Evolutionary conservation across 2,888 invertebrate genomes (phyloP).

Genomic region (Perithous albicinctus): DNA sequence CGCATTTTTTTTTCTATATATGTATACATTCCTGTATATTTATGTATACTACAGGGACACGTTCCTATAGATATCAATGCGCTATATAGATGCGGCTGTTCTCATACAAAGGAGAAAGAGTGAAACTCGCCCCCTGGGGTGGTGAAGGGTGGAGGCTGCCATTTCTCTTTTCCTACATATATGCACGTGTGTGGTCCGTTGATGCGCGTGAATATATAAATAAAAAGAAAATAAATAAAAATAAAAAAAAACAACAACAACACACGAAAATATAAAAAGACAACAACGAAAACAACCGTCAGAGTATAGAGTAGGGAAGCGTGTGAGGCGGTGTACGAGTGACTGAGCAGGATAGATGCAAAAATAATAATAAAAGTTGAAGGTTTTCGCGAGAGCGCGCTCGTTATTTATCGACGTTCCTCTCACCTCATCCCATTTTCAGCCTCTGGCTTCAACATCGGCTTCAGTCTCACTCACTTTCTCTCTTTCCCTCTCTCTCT

Average conservation of each 20-base stretch:
- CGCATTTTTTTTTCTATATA: slow-evolving; percentile 40
- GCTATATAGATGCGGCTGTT: slow-evolving; percentile 13
- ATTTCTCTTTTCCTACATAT: slow-evolving; percentile 31
- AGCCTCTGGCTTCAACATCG: slow-evolving; percentile 23
- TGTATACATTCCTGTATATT: slow-evolving; percentile 21
- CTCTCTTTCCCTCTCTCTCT: background rate
- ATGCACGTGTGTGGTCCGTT: slow-evolving; percentile 23
- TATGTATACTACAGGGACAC: slow-evolving; percentile 14
- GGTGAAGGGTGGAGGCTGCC: slow-evolving; percentile 8
- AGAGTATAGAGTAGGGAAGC: slow-evolving; percentile 15
- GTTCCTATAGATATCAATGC: slow-evolving; percentile 18
- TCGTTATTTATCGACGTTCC: slow-evolving; percentile 79
- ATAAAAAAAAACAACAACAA: background rate
- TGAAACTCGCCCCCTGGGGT: slow-evolving; percentile 7
- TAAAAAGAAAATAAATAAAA: slow-evolving; percentile 20
- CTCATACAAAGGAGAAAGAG: slow-evolving; percentile 38
- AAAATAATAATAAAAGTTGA: slow-evolving; percentile 74
- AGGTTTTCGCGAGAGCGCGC: slow-evolving; percentile 72
- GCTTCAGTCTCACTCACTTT: slow-evolving; percentile 19
- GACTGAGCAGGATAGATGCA: slow-evolving; percentile 24
- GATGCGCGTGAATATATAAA: slow-evolving; percentile 33
- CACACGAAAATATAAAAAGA: slow-evolving; percentile 18
- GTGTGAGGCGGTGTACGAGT: slow-evolving; percentile 61
- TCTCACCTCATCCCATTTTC: slow-evolving; percentile 58
- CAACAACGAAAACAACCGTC: slow-evolving; percentile 43